These are phyloP conservation scores for Episyrphus balteatus DNA, from an alignment of 1,140 invertebrate species.

Conservation along the genomic window DNA sequence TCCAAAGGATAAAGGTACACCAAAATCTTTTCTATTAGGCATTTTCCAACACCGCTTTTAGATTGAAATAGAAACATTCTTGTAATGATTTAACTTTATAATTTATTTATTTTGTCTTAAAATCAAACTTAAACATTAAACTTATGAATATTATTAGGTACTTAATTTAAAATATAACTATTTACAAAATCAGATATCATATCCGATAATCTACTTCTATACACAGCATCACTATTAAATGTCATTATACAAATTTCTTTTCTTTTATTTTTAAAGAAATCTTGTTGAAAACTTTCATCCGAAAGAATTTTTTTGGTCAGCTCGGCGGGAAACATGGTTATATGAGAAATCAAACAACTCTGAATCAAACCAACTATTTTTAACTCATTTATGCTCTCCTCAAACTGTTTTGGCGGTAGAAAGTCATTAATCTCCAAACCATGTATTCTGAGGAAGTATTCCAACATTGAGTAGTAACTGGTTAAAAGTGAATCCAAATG, in stretches of 20 bases:
- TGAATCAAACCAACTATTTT: slow-evolving; percentile 40
- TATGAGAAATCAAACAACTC: slow-evolving; percentile 39
- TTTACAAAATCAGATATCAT: slow-evolving; percentile 41
- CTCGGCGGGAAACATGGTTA: slow-evolving; percentile 31
- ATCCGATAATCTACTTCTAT: slow-evolving; percentile 35
- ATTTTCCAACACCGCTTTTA: too few species aligned
- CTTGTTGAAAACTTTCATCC: slow-evolving; percentile 31
- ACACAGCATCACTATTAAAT: slow-evolving; percentile 32
- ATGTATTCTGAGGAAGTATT: slow-evolving; percentile 29
- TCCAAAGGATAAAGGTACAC: too few species aligned
- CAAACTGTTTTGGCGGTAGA: slow-evolving; percentile 33
- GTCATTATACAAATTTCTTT: slow-evolving; percentile 38
- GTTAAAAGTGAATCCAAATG: slow-evolving; percentile 37
- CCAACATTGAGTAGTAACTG: slow-evolving; percentile 40
- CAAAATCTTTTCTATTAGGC: too few species aligned
- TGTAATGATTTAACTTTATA: too few species aligned
- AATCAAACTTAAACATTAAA: too few species aligned
- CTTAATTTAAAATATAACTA: slow-evolving; percentile 33
- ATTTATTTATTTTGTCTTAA: too few species aligned
- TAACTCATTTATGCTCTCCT: slow-evolving; percentile 37
- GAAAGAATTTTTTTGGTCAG: slow-evolving; percentile 32
- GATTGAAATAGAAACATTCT: too few species aligned
- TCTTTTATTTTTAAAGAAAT: slow-evolving; percentile 35
- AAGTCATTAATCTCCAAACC: slow-evolving; percentile 31
- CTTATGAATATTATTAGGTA: too few species aligned